Base-by-base conservation (phyloP, 1,140 invertebrate genomes). In the Marisa cornuarietis region DNA sequence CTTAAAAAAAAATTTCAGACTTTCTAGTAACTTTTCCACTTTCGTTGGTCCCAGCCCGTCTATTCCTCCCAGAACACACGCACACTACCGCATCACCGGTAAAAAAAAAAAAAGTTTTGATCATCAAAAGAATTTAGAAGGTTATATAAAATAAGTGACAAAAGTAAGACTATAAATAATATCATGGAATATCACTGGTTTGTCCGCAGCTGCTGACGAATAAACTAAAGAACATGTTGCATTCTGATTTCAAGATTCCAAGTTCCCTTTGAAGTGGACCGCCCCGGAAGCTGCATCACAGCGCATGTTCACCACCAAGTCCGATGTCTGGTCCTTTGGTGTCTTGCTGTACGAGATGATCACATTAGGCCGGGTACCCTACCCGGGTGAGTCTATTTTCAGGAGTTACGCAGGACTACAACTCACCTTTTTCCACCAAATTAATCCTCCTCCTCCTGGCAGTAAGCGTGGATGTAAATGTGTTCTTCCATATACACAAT, bases 261-360 rank as follows among this genome's bases (percentile, higher is more conserved):
- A 97, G 82, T 98, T 99, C 91, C 91, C 91, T 6, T 96, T 99
- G 0, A 98, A 98, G 91, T 99, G 98, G 98, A 99, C 98, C 10
- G 96, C 98, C 0, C 98, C 98, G 0, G 98, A 99, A 92, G 98
- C 97, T 6, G 98, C 98, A 13, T 81, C 87, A 82, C 86, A 87
- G 86, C 96, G 96, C 68, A 94, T 95, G 88, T 99, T 99, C 91
- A 98, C 96, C 71, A 98, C 99, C 80, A 99, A 99, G 91, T 98
- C 96, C 71, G 98, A 99, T 91, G 98, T 99, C 0, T 99, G 98
- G 98, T 98, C 97, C 2, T 99, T 97, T 90, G 98, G 98, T 80
- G 97, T 99, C 82, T 92, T 99, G 6, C 91, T 99, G 9, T 99
- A 98, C 95, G 98, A 99, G 91, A 92, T 99, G 52, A 97, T 99